These are phyloP conservation scores for Danaus melanippus DNA, from an alignment of 1,140 invertebrate genomes.

Conservation along the genomic window DNA sequence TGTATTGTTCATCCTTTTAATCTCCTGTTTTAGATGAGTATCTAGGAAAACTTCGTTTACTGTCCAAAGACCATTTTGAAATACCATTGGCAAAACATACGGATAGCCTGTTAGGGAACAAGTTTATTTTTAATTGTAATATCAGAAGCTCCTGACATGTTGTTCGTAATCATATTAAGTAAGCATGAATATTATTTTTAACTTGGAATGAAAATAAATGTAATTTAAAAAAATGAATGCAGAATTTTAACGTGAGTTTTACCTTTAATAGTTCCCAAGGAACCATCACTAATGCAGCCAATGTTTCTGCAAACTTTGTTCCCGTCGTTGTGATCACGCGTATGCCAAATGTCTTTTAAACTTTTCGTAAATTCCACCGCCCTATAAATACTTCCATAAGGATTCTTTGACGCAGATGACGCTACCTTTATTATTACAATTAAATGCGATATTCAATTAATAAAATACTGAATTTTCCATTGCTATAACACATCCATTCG, in stretches of 20 bases:
- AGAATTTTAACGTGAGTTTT: slow-evolving; percentile 3
- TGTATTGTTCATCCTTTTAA: slow-evolving; percentile 45
- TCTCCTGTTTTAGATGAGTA: slow-evolving; percentile 39
- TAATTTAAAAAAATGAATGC: not conserved
- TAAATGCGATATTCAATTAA: slow-evolving; percentile 1
- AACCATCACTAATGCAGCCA: slow-evolving; percentile 58
- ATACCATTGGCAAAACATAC: slow-evolving; percentile 41
- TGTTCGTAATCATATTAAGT: no score
- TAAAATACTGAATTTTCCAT: no score
- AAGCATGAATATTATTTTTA: no score
- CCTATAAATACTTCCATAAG: slow-evolving; percentile 52
- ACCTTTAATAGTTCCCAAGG: slow-evolving; percentile 55
- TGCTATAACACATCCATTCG: no score
- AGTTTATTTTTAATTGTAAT: no score
- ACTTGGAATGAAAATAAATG: not conserved
- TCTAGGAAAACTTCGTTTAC: slow-evolving; percentile 33
- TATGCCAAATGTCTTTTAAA: slow-evolving; percentile 45
- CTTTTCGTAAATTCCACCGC: slow-evolving; percentile 41
- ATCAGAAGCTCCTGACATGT: no score
- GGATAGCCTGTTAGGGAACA: slow-evolving; percentile 30
- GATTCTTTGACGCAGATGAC: slow-evolving; percentile 36
- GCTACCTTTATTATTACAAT: slow-evolving; percentile 29
- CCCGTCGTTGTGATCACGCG: slow-evolving; percentile 24
- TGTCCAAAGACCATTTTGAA: slow-evolving; percentile 33
- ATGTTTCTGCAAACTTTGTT: slow-evolving; percentile 37